Evolutionary conservation across 2,113 vertebrate genomes (phyloP), one percentile per base, ranked within the genome.

Genomic region (Actinemys pallida): DNA sequence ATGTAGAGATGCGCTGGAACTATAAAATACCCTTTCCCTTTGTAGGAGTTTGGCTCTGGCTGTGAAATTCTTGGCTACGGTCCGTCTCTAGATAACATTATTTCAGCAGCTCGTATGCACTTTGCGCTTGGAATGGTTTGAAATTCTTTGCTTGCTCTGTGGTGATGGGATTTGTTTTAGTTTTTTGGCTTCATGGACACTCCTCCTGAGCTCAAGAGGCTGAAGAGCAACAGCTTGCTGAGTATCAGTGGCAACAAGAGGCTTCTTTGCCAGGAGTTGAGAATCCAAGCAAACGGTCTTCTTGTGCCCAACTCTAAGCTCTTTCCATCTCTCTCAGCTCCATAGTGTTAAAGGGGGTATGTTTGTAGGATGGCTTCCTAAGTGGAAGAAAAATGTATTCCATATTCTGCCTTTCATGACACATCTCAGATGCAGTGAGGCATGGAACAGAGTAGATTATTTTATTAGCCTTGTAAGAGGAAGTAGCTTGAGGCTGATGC

Each of bases 261-360:
- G 59, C 17, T 19, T 69, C 56, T 90, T 78, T 62, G 54, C 87
- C 54, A 92, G 62, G 95, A 83, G 65, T 83, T 69, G 81, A 91
- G 94, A 94, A 96, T 96, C 94, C 59, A 84, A 76, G 95, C 49
- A 80, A 86, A 85, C 4, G 5, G 39, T 76, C 92, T 2, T 17
- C 31, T 95, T 86, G 94, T 5, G 79, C 11, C 22, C 24, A 45
- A 20, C 72, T 24, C 72, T 25, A 24, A 42, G 39, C 20, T 76
- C 81, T 92, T 93, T 90, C 62, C 47, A 95, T 95, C 83, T 54
- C 90, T 91, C 45, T 54, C 95, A 88, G 90, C 85, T 93, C 83
- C 79, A 12, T 22, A 52, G 49, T 92, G 85, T 47, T 62, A 89
- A 57, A 91, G 78, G 78, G 81, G 87, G 59, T 54, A 87, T 31